Conservation (phyloP, 2,113 vertebrate genomes). For the Tenebrosternarchus preto region DNA sequence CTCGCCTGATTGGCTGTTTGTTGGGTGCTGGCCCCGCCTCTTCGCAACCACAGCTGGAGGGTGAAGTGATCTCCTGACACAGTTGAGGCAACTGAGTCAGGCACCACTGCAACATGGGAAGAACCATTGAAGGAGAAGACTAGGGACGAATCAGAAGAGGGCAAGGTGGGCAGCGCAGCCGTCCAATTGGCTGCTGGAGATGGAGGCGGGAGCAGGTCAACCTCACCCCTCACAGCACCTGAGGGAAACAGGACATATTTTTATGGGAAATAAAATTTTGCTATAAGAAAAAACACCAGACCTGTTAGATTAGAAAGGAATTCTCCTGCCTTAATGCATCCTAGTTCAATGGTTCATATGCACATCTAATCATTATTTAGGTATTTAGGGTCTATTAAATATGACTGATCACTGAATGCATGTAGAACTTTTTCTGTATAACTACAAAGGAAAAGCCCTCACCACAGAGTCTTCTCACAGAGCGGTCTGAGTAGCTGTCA, state of each 20-base stretch:
- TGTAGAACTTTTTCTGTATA: too few species aligned
- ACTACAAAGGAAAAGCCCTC: conserved; percentile 32
- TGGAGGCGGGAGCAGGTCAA: conserved; percentile 90
- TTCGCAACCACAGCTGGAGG: conserved; percentile 94
- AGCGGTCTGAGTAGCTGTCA: conserved; percentile 95
- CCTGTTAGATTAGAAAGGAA: neutral
- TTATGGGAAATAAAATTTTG: neutral
- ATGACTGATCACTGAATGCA: too few species aligned
- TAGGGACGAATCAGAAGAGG: conserved; percentile 93
- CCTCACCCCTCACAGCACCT: conserved; percentile 94
- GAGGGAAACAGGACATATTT: neutral
- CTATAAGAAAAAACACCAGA: neutral
- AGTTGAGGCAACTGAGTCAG: conserved; percentile 71
- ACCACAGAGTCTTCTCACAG: conserved; percentile 93
- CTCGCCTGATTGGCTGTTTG: conserved; percentile 69
- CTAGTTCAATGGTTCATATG: too few species aligned
- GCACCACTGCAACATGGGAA: conserved; percentile 88
- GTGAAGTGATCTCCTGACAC: conserved; percentile 88
- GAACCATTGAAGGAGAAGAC: conserved; percentile 97
- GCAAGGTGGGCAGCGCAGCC: conserved; percentile 85
- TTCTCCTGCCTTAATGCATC: too few species aligned
- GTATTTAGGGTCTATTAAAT: too few species aligned
- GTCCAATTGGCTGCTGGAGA: conserved; percentile 93
- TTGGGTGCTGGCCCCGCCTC: conserved; percentile 79
- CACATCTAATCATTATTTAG: too few species aligned